Evolutionary conservation across 2,113 vertebrate species (phyloP).

Genomic region (Mionectes macconnelli): DNA sequence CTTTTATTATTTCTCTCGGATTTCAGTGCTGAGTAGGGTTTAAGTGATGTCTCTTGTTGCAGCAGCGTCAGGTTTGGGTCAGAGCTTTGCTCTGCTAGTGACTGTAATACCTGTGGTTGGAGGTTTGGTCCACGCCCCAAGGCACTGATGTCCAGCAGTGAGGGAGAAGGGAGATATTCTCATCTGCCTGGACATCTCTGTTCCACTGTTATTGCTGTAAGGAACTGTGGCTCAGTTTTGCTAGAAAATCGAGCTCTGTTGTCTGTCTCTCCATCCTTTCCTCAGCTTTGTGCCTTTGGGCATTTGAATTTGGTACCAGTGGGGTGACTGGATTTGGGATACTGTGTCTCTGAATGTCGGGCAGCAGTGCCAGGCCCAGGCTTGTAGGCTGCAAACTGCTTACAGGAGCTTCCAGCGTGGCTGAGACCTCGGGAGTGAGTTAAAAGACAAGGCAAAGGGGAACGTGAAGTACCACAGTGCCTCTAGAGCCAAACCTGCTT

Average conservation of each 20-base stretch:
- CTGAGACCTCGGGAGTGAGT: neutral
- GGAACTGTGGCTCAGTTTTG: neutral
- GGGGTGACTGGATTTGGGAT: neutral
- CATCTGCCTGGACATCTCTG: neutral
- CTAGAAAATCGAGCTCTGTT: neutral
- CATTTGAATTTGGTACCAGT: fast-evolving
- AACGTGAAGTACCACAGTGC: neutral
- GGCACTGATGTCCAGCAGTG: neutral
- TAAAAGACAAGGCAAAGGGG: neutral
- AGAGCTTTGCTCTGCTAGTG: neutral
- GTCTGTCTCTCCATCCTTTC: neutral
- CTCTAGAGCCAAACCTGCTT: neutral
- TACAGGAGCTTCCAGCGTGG: neutral
- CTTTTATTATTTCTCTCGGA: neutral
- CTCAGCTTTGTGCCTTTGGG: neutral
- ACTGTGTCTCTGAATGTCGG: fast-evolving
- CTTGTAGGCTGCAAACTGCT: neutral
- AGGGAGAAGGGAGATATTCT: neutral
- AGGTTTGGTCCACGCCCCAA: neutral
- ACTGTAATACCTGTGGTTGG: neutral
- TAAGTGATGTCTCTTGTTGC: neutral
- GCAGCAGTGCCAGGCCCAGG: neutral
- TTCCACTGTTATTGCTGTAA: neutral
- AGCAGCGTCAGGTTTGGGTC: neutral
- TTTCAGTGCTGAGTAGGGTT: neutral